A percentile compares a stretch with the other conserved stretches of the same genome.
Conservation (phyloP, 2,797 vertebrate genomes). For the Danionella dracula region DNA sequence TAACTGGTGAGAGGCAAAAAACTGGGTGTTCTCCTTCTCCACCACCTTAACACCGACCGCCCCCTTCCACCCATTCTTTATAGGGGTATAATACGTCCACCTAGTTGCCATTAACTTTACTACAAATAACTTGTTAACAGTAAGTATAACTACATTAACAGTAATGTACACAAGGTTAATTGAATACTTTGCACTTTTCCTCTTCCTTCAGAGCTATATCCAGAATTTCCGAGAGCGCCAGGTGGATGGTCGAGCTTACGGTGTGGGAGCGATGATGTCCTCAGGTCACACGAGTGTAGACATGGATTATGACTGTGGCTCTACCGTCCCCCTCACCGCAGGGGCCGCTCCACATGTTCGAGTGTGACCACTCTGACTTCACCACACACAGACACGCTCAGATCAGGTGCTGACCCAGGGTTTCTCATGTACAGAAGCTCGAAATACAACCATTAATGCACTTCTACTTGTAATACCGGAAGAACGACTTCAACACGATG, state of each 20-base stretch:
- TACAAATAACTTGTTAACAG: too few species aligned
- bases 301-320: constrained; percentile 84
- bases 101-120: too few species aligned
- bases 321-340: constrained; percentile 80
- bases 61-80: too few species aligned
- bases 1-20: too few species aligned
- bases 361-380: constrained; percentile 58
- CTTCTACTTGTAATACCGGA: not conserved
- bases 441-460: not conserved
- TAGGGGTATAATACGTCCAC: too few species aligned
- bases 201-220: constrained; percentile 87
- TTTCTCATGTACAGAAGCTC: constrained; percentile 1
- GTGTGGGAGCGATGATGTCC: constrained; percentile 72
- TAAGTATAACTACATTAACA: too few species aligned
- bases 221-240: constrained; percentile 96
- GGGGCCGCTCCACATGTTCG: constrained; percentile 78
- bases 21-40: too few species aligned
- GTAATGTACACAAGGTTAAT: too few species aligned
- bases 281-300: constrained; percentile 78
- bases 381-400: not conserved
- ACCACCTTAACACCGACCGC: too few species aligned
- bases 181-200: not conserved
- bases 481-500: constrained; percentile 6
- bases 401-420: constrained; percentile 18
- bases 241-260: constrained; percentile 71